These are phyloP conservation scores for Mythimna impura DNA, from an alignment of 2,888 invertebrate genomes.

Conservation along the genomic window DNA sequence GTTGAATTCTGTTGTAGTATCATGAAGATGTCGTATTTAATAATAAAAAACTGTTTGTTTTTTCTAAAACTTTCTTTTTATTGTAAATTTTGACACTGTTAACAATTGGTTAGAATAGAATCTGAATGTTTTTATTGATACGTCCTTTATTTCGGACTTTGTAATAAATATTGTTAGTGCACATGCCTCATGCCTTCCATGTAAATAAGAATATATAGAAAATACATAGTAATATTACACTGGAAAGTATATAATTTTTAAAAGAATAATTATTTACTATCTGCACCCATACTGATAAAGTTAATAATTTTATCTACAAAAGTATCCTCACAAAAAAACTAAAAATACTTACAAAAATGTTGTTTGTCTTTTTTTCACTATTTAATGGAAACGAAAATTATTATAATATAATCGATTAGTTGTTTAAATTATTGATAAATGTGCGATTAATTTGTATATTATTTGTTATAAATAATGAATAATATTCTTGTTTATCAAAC, in stretches of 20 bases:
- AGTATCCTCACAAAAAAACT: slow-evolving; percentile 22
- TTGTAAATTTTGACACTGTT: slow-evolving; percentile 62
- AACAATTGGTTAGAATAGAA: slow-evolving; percentile 63
- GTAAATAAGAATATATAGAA: slow-evolving; percentile 80
- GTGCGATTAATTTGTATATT: slow-evolving; percentile 48
- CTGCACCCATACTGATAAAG: slow-evolving; percentile 58
- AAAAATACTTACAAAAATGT: slow-evolving; percentile 23
- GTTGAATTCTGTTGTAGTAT: slow-evolving; percentile 69
- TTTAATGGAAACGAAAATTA: slow-evolving; percentile 49
- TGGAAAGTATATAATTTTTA: slow-evolving; percentile 59
- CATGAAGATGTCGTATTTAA: slow-evolving; percentile 43
- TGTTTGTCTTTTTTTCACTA: slow-evolving; percentile 35
- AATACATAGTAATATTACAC: slow-evolving; percentile 62
- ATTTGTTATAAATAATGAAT: slow-evolving; percentile 37
- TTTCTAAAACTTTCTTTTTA: slow-evolving; percentile 43
- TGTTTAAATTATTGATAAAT: slow-evolving; percentile 62
- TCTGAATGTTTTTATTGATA: slow-evolving; percentile 67
- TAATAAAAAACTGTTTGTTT: slow-evolving; percentile 1
- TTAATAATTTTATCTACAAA: slow-evolving; percentile 61
- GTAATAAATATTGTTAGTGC: slow-evolving; percentile 72
- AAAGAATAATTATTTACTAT: slow-evolving; percentile 53
- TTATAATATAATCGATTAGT: slow-evolving; percentile 54
- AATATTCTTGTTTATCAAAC: slow-evolving; percentile 47
- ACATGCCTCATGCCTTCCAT: slow-evolving; percentile 87
- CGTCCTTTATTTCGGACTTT: slow-evolving; percentile 68